Evolutionary conservation across 1,140 invertebrate genomes (phyloP).

Genomic region (Metopolophium dirhodum): DNA sequence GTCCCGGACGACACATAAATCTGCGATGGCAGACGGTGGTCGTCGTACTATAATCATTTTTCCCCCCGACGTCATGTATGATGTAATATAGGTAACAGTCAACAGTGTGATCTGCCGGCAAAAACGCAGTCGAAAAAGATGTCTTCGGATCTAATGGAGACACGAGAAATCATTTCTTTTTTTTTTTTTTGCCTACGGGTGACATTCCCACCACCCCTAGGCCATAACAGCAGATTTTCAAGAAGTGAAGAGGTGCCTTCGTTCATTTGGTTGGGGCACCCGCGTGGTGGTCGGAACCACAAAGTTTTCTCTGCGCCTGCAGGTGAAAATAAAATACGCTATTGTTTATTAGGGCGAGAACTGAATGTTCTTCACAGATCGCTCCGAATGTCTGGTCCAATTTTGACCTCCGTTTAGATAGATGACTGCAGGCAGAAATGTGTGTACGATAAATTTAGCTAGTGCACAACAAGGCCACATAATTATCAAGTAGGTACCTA

Average conservation of each 20-base stretch:
- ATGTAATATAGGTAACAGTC: not conserved
- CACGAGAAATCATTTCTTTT: not conserved
- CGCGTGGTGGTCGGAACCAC: not conserved
- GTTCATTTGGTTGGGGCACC: not conserved
- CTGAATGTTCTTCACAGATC: not conserved
- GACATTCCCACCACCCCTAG: not conserved
- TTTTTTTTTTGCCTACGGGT: not conserved
- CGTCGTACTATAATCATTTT: not conserved
- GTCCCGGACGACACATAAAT: constrained; percentile 12
- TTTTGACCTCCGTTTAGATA: not conserved
- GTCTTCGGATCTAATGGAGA: not conserved
- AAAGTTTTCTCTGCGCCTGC: not conserved
- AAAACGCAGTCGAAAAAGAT: not conserved
- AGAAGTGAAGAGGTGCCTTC: not conserved
- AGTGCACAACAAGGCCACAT: not conserved
- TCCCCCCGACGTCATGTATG: not conserved
- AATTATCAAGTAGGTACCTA: not conserved
- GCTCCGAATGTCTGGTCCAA: not conserved
- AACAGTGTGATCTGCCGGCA: not conserved
- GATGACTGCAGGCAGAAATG: not conserved
- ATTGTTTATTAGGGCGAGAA: not conserved
- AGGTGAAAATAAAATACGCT: too few species aligned
- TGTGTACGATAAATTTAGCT: not conserved
- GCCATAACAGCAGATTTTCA: not conserved
- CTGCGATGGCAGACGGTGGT: not conserved